Evolutionary conservation across 2,888 invertebrate species (phyloP).

Genomic region (Lamellibrachia satsuma): DNA sequence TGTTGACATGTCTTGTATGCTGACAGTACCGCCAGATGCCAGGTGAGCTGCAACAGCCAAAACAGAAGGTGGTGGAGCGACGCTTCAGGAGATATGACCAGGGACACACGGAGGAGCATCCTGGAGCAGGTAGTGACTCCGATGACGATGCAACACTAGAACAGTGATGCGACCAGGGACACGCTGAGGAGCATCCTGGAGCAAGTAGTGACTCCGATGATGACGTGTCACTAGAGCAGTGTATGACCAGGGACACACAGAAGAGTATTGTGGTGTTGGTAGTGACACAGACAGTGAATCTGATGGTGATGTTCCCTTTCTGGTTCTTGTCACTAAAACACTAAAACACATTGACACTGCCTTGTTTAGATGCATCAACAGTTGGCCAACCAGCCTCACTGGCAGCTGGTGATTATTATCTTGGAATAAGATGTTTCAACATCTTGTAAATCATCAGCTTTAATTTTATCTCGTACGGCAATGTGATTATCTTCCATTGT

Average conservation of each 20-base stretch:
- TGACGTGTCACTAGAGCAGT: constrained; percentile 8
- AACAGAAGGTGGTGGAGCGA: constrained; percentile 21
- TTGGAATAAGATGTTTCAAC: too few species aligned
- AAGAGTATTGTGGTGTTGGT: neutral
- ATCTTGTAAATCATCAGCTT: too few species aligned
- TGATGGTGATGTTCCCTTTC: too few species aligned
- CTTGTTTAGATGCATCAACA: neutral
- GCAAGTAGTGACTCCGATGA: constrained; percentile 39
- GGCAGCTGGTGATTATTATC: too few species aligned
- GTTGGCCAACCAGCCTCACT: too few species aligned
- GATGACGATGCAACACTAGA: constrained; percentile 17
- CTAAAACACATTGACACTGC: neutral
- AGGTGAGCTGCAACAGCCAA: constrained; percentile 7
- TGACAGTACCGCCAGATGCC: constrained; percentile 23
- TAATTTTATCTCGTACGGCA: too few species aligned
- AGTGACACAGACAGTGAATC: too few species aligned
- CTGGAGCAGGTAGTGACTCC: neutral
- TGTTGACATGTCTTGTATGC: neutral
- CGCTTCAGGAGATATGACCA: constrained; percentile 32
- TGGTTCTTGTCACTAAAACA: neutral
- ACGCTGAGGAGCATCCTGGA: constrained; percentile 42
- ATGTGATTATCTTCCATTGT: too few species aligned
- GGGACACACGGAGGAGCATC: neutral
- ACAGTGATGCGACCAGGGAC: constrained; percentile 30
- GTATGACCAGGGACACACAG: neutral